These are phyloP conservation scores for Lepisosteus oculatus DNA, from an alignment of 2,113 vertebrate species.

Conservation along the genomic window DNA sequence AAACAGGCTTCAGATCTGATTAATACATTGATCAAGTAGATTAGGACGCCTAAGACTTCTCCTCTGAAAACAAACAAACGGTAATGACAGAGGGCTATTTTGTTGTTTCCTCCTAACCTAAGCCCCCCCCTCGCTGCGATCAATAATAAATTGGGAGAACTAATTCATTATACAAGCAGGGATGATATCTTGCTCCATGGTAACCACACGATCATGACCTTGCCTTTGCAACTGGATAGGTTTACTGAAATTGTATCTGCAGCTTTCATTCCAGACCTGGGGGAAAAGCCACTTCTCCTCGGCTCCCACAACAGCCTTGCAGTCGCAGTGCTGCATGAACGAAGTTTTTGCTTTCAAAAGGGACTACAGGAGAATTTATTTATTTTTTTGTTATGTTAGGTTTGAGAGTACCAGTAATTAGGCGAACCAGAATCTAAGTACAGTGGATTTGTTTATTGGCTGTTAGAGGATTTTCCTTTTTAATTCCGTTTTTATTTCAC, in stretches of 20 bases:
- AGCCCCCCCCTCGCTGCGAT: not conserved
- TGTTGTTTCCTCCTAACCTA: not conserved
- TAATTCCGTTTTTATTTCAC: not conserved
- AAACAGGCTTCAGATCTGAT: too few species aligned
- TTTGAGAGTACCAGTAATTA: too few species aligned
- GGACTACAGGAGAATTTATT: too few species aligned
- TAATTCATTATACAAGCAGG: not conserved
- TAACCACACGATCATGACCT: constrained; percentile 1
- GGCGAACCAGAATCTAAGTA: too few species aligned
- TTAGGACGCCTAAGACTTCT: not conserved
- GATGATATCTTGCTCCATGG: not conserved
- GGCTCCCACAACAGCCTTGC: not conserved
- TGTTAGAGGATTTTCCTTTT: not conserved
- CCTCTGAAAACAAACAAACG: not conserved
- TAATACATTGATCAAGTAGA: too few species aligned
- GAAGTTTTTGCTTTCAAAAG: not conserved
- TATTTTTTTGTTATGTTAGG: too few species aligned
- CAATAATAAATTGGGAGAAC: constrained; percentile 4
- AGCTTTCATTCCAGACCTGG: constrained; percentile 2
- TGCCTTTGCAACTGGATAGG: not conserved
- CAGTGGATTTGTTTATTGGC: too few species aligned
- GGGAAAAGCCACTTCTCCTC: not conserved
- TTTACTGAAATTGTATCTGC: constrained; percentile 12
- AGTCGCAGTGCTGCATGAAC: not conserved
- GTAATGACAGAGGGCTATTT: not conserved